phyloP scores from a whole-genome alignment of 1,140 invertebrate genomes.

The Bursaphelenchus mucronatus region DNA sequence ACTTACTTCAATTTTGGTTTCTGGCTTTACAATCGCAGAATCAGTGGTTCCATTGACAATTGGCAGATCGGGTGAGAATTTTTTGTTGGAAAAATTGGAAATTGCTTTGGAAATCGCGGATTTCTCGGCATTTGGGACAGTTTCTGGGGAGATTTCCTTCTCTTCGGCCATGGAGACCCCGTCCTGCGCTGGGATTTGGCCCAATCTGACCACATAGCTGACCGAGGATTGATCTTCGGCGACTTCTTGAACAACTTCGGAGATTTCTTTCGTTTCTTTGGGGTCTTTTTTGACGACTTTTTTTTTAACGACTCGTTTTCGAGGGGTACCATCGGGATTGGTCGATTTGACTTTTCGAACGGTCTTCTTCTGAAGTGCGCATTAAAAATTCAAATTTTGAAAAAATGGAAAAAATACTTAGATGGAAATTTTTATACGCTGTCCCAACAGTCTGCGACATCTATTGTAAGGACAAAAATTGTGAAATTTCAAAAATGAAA shows the following conservation, averaged over 20 bases:
- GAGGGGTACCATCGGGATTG: constrained; percentile 18
- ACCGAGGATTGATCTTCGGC: constrained; percentile 22
- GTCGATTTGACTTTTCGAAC: constrained; percentile 13
- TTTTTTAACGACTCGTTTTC: constrained; percentile 10
- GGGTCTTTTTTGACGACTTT: constrained; percentile 15
- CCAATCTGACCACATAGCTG: constrained; percentile 23
- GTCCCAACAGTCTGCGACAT: not conserved
- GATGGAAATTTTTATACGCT: not conserved
- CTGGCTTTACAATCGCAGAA: too few species aligned
- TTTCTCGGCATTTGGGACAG: too few species aligned
- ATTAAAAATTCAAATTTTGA: not conserved
- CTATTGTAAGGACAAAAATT: too few species aligned
- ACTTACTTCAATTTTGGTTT: too few species aligned
- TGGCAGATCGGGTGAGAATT: constrained; percentile 9
- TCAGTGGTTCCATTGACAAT: constrained; percentile 9
- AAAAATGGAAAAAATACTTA: constrained; percentile 1
- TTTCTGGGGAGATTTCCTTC: too few species aligned
- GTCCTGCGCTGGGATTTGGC: constrained; percentile 2
- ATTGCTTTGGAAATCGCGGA: too few species aligned
- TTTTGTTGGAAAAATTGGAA: too few species aligned
- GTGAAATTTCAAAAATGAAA: too few species aligned
- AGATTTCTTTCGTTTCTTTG: constrained; percentile 15
- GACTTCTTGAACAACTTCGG: constrained; percentile 28
- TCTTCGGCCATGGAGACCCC: too few species aligned
- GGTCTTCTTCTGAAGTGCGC: not conserved